These are phyloP conservation scores for Colaptes auratus DNA, from an alignment of 2,113 vertebrate species.

Conservation along the genomic window DNA sequence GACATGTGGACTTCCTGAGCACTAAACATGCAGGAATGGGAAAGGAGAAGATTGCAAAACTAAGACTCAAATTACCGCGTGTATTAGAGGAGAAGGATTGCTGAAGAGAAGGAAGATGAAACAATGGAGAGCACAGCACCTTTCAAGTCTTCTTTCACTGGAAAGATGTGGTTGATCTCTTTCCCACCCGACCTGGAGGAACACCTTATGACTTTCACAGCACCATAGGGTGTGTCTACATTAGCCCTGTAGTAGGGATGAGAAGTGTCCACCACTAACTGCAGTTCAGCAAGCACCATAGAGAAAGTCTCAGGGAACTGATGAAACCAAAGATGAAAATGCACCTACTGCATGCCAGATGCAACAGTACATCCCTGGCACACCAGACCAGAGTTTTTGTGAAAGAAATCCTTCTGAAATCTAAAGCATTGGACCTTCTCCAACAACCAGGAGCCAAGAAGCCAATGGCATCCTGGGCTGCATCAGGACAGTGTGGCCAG, in stretches of 20 bases:
- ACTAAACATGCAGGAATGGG: neutral
- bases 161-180: neutral
- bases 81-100: neutral
- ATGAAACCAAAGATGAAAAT: neutral
- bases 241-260: neutral
- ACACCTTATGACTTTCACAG: neutral
- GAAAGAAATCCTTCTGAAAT: neutral
- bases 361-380: neutral
- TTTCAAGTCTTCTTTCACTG: neutral
- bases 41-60: neutral
- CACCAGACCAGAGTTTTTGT: neutral
- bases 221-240: neutral
- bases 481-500: too few species aligned
- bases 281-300: neutral
- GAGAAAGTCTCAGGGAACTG: neutral
- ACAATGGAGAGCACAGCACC: neutral
- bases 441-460: neutral
- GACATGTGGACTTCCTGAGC: neutral
- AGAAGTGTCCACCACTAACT: neutral
- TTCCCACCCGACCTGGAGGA: neutral
- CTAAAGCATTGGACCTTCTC: neutral
- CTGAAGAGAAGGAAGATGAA: neutral
- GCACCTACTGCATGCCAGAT: neutral
- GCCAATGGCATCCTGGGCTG: too few species aligned
- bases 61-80: neutral